Base-by-base conservation (phyloP, 2,113 vertebrate genomes). In the Epinephelus fuscoguttatus region DNA sequence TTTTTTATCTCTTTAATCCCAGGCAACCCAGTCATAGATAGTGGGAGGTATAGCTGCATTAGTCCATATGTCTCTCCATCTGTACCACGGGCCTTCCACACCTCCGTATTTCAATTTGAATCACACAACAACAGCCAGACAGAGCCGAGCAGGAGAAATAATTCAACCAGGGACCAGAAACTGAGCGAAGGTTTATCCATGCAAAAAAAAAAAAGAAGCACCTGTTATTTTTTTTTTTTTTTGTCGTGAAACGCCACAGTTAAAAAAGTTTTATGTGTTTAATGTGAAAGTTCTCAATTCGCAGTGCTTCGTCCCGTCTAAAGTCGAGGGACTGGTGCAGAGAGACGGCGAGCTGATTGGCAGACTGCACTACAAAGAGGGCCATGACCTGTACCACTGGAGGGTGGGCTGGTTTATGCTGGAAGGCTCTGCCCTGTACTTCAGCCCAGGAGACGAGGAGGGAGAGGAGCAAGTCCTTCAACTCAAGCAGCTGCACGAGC, bases 341-440 rank as follows among this genome's bases (percentile, higher is more conserved):
- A 93, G 92, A 81, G 95, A 97, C 83, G 96, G 94, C 85, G 96
- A 97, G 81, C 93, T 99, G 84, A 95, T 99, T 75, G 98, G 98
- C 77, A 96, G 96, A 57, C 95, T 99, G 60, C 95, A 95, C 93
- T 99, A 97, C 94, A 99, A 98, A 90, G 97, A 99, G 56, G 97
- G 97, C 80, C 97, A 97, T 0, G 96, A 94, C 77, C 95, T 99
- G 68, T 97, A 97, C 90, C 95, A 97, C 80, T 99, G 98, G 98
- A 97, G 93, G 73, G 94, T 89, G 88, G 97, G 97, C 88, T 99
- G 98, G 98, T 99, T 99, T 89, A 92, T 93, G 70, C 92, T 99
- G 90, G 96, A 96, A 76, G 97, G 97, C 61, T 97, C 96, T 0
- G 94, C 92, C 47, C 94, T 99, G 84, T 94, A 94, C 91, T 98